Conservation (phyloP, 2,888 invertebrate genomes). For the Calameuta filiformis region DNA sequence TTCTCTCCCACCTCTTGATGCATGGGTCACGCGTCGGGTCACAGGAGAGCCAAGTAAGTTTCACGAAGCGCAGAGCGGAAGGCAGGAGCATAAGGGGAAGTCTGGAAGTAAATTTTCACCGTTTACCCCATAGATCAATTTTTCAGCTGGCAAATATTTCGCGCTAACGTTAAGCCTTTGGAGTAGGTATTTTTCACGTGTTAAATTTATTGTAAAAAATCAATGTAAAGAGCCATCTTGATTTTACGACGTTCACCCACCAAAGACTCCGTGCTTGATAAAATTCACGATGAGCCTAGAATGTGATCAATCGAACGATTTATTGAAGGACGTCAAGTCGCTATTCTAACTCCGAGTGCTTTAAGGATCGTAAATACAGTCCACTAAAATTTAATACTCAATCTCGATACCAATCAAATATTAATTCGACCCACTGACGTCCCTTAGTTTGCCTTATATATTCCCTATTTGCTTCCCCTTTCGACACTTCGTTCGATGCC, state of each 20-base stretch:
- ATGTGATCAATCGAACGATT: not conserved
- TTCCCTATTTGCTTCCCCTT: no score
- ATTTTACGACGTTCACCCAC: not conserved
- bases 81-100: not conserved
- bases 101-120: not conserved
- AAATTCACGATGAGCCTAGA: not conserved
- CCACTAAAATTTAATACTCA: not conserved
- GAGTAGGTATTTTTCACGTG: not conserved
- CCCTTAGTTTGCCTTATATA: not conserved
- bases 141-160: not conserved
- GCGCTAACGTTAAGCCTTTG: not conserved
- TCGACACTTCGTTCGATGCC: not conserved
- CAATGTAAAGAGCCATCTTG: not conserved
- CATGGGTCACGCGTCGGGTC: constrained; percentile 25
- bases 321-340: not conserved
- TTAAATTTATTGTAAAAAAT: not conserved
- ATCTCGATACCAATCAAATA: not conserved
- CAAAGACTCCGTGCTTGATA: not conserved
- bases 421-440: not conserved
- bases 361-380: not conserved
- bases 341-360: not conserved
- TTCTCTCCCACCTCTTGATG: constrained; percentile 14
- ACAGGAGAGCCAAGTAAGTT: not conserved
- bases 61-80: not conserved
- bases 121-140: constrained; percentile 6